Evolutionary conservation across 2,888 invertebrate genomes (phyloP), one percentile per base, ranked within the genome.

Genomic region (Ochlodes sylvanus): DNA sequence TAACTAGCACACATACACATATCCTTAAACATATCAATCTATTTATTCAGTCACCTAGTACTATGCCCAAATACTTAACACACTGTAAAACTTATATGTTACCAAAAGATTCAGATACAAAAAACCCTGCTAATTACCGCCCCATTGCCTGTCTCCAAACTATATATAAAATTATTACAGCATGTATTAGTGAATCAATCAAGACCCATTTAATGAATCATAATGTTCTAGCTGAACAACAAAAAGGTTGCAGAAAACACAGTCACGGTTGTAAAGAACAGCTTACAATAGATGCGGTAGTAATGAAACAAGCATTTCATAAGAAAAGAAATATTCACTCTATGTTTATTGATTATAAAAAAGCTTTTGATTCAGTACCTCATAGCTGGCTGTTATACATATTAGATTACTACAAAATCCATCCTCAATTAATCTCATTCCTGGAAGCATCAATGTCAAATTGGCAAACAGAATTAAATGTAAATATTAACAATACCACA

Each of bases 61-160:
- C 52, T 5, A 68, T 75, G 17, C 72, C 73, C 9, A 9, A 47
- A 3, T 76, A 63, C 21, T 42, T 74, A 6, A 69, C 72, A 14
- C 19, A 34, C 5, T 73, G 74, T 17, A 65, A 58, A 9, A 73
- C 74, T 2, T 72, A 69, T 17, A 72, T 75, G 73, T 34, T 75
- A n/a, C 63, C 67, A 6, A 70, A 70, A 63, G 55, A 67, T n/a
- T 1, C 7, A 1, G 60, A 69, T 7, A 38, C 19, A 17, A 57
- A 57, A 15, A 68, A 68, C 12, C 63, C 69, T 0, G 58, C 69
- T 1, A 69, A 64, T 15, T 69, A 69, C 21, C 27, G 64, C n/a
- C 69, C 69, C 2, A 27, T 27, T 5, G 5, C 27, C 5, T 27
- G 27, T 5, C 27, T 27, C 27, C 27, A 27, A 27, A 21, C 63